Evolutionary conservation across 2,888 invertebrate genomes (phyloP).

Genomic region (Muschampia staudingeri): DNA sequence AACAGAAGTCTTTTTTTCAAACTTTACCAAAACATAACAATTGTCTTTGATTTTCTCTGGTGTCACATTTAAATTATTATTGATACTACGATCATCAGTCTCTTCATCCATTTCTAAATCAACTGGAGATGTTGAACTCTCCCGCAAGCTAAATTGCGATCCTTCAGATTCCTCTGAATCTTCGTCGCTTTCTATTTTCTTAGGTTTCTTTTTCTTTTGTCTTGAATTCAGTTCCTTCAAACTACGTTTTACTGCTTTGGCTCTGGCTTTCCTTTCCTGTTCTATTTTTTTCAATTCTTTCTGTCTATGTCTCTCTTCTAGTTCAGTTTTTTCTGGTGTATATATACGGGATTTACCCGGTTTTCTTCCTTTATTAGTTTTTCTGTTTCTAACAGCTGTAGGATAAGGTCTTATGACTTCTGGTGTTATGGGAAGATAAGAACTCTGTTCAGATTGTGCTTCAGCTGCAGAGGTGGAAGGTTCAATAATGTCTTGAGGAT

Average conservation of each 20-base stretch:
- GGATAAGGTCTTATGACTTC: background rate
- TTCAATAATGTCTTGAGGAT: background rate
- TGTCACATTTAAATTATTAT: background rate
- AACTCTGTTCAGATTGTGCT: background rate
- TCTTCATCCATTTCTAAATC: background rate
- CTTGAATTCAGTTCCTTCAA: background rate
- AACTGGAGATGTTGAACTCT: background rate
- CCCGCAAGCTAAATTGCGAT: background rate
- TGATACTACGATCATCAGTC: background rate
- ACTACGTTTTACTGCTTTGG: background rate
- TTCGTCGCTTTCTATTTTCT: background rate
- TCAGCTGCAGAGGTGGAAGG: background rate
- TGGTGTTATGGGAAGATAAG: background rate
- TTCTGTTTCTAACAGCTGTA: background rate
- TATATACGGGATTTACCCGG: background rate
- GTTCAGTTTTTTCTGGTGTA: background rate
- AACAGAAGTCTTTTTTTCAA: slow-evolving; percentile 52
- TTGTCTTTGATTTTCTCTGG: slow-evolving; percentile 57
- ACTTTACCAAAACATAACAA: slow-evolving; percentile 57
- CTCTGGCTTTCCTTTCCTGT: background rate
- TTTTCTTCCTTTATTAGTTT: background rate
- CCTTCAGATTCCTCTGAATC: background rate
- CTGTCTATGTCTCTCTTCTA: background rate
- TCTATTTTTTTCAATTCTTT: background rate
- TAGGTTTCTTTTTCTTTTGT: background rate